phyloP scores from a whole-genome alignment of 2,797 vertebrate species.

The Peromyscus nudipes region DNA sequence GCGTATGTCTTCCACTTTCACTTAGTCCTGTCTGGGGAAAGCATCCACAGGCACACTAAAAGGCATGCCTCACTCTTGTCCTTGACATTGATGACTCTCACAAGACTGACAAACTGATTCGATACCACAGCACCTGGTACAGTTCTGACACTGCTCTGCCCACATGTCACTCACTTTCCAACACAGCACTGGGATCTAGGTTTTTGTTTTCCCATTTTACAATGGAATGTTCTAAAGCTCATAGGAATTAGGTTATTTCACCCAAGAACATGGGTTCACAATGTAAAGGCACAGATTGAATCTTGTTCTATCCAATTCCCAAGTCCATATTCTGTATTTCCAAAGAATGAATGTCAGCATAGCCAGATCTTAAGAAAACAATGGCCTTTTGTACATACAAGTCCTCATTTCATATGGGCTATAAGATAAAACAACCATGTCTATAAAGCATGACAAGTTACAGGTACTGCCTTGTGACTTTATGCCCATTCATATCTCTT shows the following conservation, averaged over 20 bases:
- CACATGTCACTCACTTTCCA: neutral
- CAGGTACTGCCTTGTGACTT: neutral
- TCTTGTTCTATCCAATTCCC: neutral
- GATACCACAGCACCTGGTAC: neutral
- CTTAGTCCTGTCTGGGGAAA: neutral
- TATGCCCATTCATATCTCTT: neutral
- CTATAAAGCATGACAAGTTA: neutral
- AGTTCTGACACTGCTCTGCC: neutral
- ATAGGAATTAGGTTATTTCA: neutral
- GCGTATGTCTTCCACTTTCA: neutral
- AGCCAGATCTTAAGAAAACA: neutral
- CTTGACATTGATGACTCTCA: too few species aligned
- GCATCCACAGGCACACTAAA: neutral
- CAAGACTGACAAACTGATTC: neutral
- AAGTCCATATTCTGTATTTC: neutral
- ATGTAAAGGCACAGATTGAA: neutral
- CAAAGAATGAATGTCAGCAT: neutral
- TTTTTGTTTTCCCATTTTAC: neutral
- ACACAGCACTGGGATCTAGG: neutral
- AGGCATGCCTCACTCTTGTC: neutral
- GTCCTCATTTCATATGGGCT: neutral
- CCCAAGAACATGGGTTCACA: neutral
- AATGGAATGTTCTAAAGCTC: neutral
- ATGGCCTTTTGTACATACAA: neutral
- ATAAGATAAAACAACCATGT: neutral